Base-by-base conservation (phyloP, 2,113 vertebrate genomes). In the Cettia cetti region DNA sequence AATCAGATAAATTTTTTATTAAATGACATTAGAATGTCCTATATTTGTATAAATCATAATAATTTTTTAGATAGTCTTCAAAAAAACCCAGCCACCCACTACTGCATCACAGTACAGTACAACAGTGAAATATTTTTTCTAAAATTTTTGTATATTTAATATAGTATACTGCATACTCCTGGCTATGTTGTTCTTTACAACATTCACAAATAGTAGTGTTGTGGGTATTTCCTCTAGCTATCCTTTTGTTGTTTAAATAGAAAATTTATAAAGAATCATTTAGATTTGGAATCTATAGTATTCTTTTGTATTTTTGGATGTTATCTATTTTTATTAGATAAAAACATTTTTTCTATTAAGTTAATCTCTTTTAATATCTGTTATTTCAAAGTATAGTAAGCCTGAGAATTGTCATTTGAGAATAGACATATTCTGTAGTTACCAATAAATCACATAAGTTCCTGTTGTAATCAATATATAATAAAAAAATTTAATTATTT, bases 401-500 rank as follows among this genome's bases (percentile, higher is more conserved):
- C 28, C 52, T 75, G 15, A 50, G 30, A 59, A 81, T 30, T 87
- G 9, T 83, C 49, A 69, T 31, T 89, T 87, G 82, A 3, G 13
- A 85, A 66, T 14, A 71, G 4, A 71, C 21, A 11, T 7, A 37
- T 65, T 95, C 64, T 95, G 57, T 42, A 82, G 12, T 22, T 94
- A 15, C 70, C 76, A 15, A 80, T 49, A 85, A 92, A 85, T n/a
- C n/a, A 56, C 35, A 78, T 15, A 60, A 4, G 7, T 22, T 95
- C 68, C 30, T 79, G 12, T 40, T 94, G 16, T 31, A 93, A 94
- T 86, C 50, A 78, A 91, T 92, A 88, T 21, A 90, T 44, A 84
- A 18, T 12, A 89, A 93, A 82, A 72, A 80, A 39, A 35, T 77
- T 83, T 85, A 87, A 82, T 95, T 90, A 75, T 86, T 89, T 92